Evolutionary conservation across 1,140 invertebrate species (phyloP).

Genomic region (fruit fly (Drosophila melanogaster)): Release_6_plus_ISO1_MT NT_037436.4:9852501-9853000

Average conservation of each 20-base stretch:
- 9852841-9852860: no score
- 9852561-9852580: background rate
- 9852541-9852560: constrained; percentile 12
- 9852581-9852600: constrained; percentile 11
- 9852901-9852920: no score
- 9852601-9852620: constrained; percentile 5
- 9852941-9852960: no score
- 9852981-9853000: no score
- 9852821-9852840: no score
- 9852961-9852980: no score
- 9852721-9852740: background rate
- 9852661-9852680: constrained; percentile 59
- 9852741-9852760: background rate
- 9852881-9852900: no score
- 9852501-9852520: constrained; percentile 30
- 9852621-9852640: constrained; percentile 59
- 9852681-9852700: constrained; percentile 48
- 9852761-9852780: background rate
- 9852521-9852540: no score
- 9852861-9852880: no score
- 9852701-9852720: constrained; percentile 14
- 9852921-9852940: no score
- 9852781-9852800: no score
- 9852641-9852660: constrained; percentile 58
- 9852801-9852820: no score